A percentile compares a stretch with the other conserved stretches of the same genome.
Evolutionary conservation across 2,797 vertebrate species (phyloP).

Genomic region (Protonibea diacanthus): DNA sequence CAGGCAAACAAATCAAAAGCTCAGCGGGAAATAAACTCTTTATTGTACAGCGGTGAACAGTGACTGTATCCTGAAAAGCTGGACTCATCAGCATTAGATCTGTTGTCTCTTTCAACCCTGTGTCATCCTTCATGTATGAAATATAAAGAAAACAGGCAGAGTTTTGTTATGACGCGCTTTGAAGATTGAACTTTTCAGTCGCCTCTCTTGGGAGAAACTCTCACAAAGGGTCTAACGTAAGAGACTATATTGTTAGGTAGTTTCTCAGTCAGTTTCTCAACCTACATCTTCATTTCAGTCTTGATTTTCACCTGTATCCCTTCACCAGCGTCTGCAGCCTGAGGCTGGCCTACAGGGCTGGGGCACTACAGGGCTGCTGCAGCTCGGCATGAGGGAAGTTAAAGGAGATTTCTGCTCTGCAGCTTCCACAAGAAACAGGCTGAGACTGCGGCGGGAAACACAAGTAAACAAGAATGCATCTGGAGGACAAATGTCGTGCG

Average conservation of each 20-base stretch:
- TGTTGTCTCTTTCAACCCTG: constrained; percentile 21
- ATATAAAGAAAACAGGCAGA: constrained; percentile 20
- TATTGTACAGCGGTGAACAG: constrained; percentile 23
- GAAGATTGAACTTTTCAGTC: constrained; percentile 16
- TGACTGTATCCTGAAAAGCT: not conserved
- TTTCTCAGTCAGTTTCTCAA: not conserved
- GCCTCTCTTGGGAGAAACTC: not conserved
- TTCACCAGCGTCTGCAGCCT: constrained; percentile 29
- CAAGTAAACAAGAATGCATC: constrained; percentile 51
- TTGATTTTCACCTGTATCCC: not conserved
- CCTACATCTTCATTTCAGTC: constrained; percentile 1
- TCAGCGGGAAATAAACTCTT: constrained; percentile 36
- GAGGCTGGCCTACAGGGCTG: constrained; percentile 45
- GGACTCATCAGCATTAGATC: constrained; percentile 45
- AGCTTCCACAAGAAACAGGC: constrained; percentile 28
- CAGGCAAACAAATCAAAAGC: constrained; percentile 30
- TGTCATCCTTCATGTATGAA: constrained; percentile 3
- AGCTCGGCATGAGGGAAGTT: constrained; percentile 9
- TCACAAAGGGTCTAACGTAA: not conserved
- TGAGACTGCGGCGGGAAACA: constrained; percentile 26
- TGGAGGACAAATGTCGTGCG: constrained; percentile 51
- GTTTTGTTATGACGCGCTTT: constrained; percentile 21
- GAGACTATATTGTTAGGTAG: constrained; percentile 1
- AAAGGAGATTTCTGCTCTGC: constrained; percentile 37
- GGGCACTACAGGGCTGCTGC: constrained; percentile 20